These are phyloP conservation scores for Anableps anableps DNA, from an alignment of 2,797 vertebrate genomes.

Conservation along the genomic window DNA sequence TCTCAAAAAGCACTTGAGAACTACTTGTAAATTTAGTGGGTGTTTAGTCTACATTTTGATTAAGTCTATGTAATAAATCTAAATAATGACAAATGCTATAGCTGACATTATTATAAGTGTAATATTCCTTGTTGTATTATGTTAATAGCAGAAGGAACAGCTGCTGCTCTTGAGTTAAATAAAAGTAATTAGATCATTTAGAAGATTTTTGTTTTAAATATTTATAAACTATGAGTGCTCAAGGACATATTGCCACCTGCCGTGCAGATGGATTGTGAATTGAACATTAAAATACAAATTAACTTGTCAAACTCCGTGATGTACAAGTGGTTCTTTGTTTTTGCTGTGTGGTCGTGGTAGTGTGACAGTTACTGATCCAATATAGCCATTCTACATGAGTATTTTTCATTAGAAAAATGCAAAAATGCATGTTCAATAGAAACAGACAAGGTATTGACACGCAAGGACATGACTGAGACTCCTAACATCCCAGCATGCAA, in stretches of 20 bases:
- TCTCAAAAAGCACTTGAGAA: background rate
- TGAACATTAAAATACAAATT: background rate
- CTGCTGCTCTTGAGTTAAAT: background rate
- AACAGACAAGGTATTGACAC: constrained; percentile 11
- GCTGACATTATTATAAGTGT: background rate
- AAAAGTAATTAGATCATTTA: background rate
- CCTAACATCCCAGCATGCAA: constrained; percentile 26
- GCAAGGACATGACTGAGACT: background rate
- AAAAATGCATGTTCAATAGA: constrained; percentile 13
- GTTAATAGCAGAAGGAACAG: background rate
- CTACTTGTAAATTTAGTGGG: background rate
- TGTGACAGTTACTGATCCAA: background rate
- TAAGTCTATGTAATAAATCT: background rate
- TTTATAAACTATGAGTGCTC: background rate
- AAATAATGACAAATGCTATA: background rate
- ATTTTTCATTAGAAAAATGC: constrained; percentile 3
- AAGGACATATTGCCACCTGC: background rate
- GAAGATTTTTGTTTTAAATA: background rate
- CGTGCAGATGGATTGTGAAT: background rate
- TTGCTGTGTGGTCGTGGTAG: background rate
- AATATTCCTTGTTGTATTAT: background rate
- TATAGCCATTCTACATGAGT: background rate
- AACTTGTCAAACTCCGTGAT: background rate
- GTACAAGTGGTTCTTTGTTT: background rate
- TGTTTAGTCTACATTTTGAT: background rate